Evolutionary conservation across 1,140 invertebrate species (phyloP).

Genomic region (Drosophila murphyi): DNA sequence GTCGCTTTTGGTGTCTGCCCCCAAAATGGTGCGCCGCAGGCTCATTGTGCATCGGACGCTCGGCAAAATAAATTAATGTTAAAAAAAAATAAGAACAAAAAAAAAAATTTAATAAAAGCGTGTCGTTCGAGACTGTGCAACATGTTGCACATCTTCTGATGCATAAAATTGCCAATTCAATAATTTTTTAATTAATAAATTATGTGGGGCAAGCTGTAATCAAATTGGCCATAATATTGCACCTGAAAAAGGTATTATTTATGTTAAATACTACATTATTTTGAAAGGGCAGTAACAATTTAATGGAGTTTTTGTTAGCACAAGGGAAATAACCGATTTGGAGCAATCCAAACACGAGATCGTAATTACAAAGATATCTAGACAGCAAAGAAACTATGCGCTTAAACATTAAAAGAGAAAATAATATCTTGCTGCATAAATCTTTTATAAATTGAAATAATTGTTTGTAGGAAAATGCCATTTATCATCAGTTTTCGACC

Average conservation of each 20-base stretch:
- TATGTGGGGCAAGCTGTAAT: constrained; percentile 44
- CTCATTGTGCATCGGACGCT: constrained; percentile 27
- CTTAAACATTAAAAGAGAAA: too few relatives aligned
- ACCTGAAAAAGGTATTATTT: constrained; percentile 28
- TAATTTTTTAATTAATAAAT: constrained; percentile 50
- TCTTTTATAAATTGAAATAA: neutral
- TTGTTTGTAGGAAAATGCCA: neutral
- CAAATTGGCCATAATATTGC: constrained; percentile 11
- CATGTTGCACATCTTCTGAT: constrained; percentile 58
- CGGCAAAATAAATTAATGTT: constrained; percentile 55
- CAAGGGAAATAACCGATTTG: neutral
- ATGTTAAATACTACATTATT: neutral
- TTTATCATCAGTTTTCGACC: constrained; percentile 10
- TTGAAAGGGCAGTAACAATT: neutral
- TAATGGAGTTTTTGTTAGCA: neutral
- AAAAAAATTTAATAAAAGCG: constrained; percentile 27
- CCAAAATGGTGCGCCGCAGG: constrained; percentile 45
- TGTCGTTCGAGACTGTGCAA: constrained; percentile 58
- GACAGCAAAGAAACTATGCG: too few relatives aligned
- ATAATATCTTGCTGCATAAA: neutral
- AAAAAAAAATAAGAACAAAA: neutral
- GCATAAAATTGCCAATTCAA: constrained; percentile 40
- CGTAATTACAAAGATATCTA: too few relatives aligned
- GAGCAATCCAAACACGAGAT: neutral
- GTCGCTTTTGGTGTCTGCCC: constrained; percentile 44